phyloP scores from a whole-genome alignment of 2,113 vertebrate species.

The Phainopepla nitens region DNA sequence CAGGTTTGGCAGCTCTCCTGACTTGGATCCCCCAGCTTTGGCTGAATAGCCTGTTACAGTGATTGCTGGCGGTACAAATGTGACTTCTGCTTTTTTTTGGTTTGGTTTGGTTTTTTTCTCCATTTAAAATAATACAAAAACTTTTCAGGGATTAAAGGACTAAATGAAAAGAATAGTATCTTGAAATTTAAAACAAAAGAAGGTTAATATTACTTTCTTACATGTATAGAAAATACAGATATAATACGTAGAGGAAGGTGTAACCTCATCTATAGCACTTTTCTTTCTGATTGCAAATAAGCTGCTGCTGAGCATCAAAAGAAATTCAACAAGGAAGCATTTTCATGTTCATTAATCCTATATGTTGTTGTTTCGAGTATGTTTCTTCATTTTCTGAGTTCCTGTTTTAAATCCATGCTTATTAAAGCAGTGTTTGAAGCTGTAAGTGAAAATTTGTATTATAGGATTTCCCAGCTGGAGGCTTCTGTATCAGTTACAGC shows the following conservation, averaged over 20 bases:
- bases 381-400: neutral
- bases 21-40: neutral
- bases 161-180: neutral
- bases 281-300: neutral
- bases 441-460: neutral
- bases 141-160: neutral
- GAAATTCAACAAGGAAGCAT: neutral
- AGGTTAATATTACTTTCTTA: neutral
- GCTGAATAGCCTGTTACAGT: neutral
- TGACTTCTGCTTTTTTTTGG: neutral
- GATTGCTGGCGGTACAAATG: neutral
- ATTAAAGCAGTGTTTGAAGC: neutral
- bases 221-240: neutral
- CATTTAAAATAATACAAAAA: neutral
- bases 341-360: neutral
- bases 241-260: neutral
- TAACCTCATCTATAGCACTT: neutral
- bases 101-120: too few species aligned
- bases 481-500: slow-evolving; percentile 15
- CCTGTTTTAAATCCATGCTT: neutral
- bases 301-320: neutral
- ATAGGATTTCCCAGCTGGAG: slow-evolving; percentile 9
- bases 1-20: neutral
- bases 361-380: neutral
- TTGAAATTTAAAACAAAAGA: neutral